Evolutionary conservation across 2,797 vertebrate species (phyloP).

Genomic region (Poecilia gillii): DNA sequence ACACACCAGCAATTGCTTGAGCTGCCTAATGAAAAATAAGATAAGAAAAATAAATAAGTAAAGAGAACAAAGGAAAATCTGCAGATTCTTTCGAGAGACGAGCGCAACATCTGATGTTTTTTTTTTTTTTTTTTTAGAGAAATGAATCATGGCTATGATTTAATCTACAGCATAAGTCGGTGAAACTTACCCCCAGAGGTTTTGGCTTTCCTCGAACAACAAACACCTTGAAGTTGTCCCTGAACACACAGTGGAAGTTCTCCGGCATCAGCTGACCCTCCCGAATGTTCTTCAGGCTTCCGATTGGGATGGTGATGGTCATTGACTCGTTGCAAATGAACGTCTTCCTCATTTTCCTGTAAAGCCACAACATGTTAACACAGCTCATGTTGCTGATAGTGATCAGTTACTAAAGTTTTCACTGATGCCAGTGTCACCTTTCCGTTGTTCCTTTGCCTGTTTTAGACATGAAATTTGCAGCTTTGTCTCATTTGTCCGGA

Average conservation of each 20-base stretch:
- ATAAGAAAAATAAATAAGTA: background rate
- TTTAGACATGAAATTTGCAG: constrained; percentile 23
- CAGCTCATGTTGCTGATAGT: background rate
- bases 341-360: constrained; percentile 71
- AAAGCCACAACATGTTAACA: background rate
- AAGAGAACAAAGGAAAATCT: background rate
- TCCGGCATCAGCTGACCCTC: constrained; percentile 71
- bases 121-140: too few relatives aligned
- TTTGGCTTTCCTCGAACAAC: constrained; percentile 69
- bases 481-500: constrained; percentile 25
- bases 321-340: constrained; percentile 76
- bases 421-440: constrained; percentile 21
- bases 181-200: constrained; percentile 72
- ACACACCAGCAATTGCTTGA: constrained; percentile 72
- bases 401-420: background rate
- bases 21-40: constrained; percentile 58
- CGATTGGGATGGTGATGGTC: constrained; percentile 80
- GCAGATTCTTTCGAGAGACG: background rate
- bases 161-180: background rate
- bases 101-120: too few relatives aligned
- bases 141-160: background rate
- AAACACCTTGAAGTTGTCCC: constrained; percentile 81
- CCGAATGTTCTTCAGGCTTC: constrained; percentile 34
- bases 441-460: background rate
- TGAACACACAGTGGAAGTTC: constrained; percentile 78